Base-by-base conservation (phyloP, 2,888 invertebrate genomes). In the Eudasyphora cyanicolor region DNA sequence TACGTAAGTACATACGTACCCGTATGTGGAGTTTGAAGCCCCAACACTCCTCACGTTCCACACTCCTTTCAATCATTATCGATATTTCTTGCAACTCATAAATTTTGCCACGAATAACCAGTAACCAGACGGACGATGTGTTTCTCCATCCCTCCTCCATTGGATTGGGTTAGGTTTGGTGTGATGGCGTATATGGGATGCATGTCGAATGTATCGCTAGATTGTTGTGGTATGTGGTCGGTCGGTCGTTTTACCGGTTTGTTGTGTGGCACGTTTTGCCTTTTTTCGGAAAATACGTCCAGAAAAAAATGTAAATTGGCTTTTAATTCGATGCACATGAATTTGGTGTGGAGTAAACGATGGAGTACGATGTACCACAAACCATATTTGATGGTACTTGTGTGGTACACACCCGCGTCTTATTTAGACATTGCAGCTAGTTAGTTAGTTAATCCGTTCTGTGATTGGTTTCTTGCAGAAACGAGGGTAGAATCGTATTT, bases 241-340 rank as follows among this genome's bases (percentile, higher is more conserved):
- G 69, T 60, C 60, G 54, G 82, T 27, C 51, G 75, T 71, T 67
- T 71, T 79, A 78, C 78, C 78, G 78, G 75, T 79, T 82, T 71
- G 67, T 76, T 82, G 75, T 76, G 70, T 71, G 78, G 82, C 78
- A 82, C 70, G 64, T 71, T 82, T 82, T n/a, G n/a, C n/a, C n/a
- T 24, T 57, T 73, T 29, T 49, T 27, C 51, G 19, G 24, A 42
- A 67, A 67, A 67, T 67, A 19, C 19, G 27, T 10, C 24, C 17
- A 64, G 35, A 64, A 67, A 54, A 29, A 57, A 51, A 38, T 42
- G 24, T 24, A 42, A 67, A 57, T 42, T 49, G 64, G 19, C 24
- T 75, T 51, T 70, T 51, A 54, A 51, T 60, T 77, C 49, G 49
- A 60, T 78, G 14, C 74, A 74, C 57, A 69, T 77, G 62, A 69